phyloP scores from a whole-genome alignment of 2,113 vertebrate genomes.

The Danio rerio region GRCz12tu NC_133199.1:44082501-44083000 shows the following conservation, averaged over 20 bases:
- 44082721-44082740: conserved; percentile 21
- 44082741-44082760: conserved; percentile 16
- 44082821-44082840: conserved; percentile 25
- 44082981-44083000: too few relatives aligned
- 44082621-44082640: too few relatives aligned
- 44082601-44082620: too few relatives aligned
- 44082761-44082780: neutral
- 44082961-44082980: too few relatives aligned
- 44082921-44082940: neutral
- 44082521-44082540: too few relatives aligned
- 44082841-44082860: conserved; percentile 10
- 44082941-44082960: neutral
- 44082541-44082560: too few relatives aligned
- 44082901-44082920: neutral
- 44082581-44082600: too few relatives aligned
- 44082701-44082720: neutral
- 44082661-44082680: too few relatives aligned
- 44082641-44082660: too few relatives aligned
- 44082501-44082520: too few relatives aligned
- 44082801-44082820: conserved; percentile 45
- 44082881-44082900: neutral
- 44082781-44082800: neutral
- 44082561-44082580: too few relatives aligned
- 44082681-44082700: neutral
- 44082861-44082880: neutral